Percentiles rank a stretch among this genome's conserved stretches.
Evolutionary conservation across 2,797 vertebrate species (phyloP).

Genomic region (Picus viridis): DNA sequence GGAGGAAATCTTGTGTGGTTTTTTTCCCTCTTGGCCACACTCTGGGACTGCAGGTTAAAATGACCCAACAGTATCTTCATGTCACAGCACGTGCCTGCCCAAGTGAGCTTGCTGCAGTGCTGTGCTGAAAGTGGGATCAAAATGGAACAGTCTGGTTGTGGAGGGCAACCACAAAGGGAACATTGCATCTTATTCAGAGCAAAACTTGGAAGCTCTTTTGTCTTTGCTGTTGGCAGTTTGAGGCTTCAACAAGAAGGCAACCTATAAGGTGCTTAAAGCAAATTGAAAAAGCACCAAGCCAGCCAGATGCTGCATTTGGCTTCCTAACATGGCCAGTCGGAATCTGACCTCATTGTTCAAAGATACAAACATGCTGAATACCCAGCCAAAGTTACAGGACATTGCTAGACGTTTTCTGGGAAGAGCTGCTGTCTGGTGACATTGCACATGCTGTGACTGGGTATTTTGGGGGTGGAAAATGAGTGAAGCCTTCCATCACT

Average conservation of each 20-base stretch:
- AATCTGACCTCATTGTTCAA: neutral
- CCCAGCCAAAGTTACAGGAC: neutral
- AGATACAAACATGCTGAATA: accelerated
- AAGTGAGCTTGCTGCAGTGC: neutral
- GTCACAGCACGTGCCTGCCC: neutral
- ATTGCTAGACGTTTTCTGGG: neutral
- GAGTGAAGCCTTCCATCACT: neutral
- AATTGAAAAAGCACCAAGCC: neutral
- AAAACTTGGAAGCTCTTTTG: neutral
- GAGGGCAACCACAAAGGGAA: neutral
- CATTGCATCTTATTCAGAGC: neutral
- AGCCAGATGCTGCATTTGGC: neutral
- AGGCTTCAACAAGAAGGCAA: neutral
- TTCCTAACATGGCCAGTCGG: neutral
- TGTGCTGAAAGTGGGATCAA: accelerated
- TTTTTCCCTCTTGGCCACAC: neutral
- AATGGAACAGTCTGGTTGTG: neutral
- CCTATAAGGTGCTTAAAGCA: neutral
- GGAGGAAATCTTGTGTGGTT: accelerated
- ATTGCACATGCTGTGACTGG: neutral
- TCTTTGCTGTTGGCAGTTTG: neutral
- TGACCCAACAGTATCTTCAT: neutral
- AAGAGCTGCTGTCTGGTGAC: neutral
- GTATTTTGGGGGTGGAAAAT: constrained; percentile 3
- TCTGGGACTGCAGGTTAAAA: neutral